Evolutionary conservation across 2,888 invertebrate species (phyloP).

Genomic region (Podotricha telesiphe): DNA sequence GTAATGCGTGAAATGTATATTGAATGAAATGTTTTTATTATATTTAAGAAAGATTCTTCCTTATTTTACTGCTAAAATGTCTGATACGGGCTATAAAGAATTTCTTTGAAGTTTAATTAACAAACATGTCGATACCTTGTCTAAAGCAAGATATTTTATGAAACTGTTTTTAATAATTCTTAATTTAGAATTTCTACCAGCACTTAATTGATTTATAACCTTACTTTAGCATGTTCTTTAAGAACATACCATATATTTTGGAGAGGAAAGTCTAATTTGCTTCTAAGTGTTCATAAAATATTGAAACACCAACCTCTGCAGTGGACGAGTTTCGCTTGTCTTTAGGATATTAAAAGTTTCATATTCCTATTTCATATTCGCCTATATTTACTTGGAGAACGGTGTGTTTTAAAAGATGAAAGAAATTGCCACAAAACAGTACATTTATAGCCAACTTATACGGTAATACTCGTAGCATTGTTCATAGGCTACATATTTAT

Average conservation of each 20-base stretch:
- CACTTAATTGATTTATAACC: slow-evolving; percentile 33
- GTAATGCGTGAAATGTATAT: neutral
- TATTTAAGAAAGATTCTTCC: neutral
- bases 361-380: slow-evolving; percentile 57
- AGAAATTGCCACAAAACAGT: slow-evolving; percentile 35
- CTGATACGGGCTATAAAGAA: neutral
- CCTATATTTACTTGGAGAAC: slow-evolving; percentile 52
- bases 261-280: slow-evolving; percentile 67
- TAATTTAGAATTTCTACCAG: slow-evolving; percentile 32
- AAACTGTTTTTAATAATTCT: slow-evolving; percentile 33
- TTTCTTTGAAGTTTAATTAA: slow-evolving; percentile 15
- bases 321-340: slow-evolving; percentile 62
- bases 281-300: slow-evolving; percentile 74
- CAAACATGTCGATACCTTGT: slow-evolving; percentile 24
- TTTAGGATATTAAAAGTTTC: slow-evolving; percentile 70
- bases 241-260: slow-evolving; percentile 52
- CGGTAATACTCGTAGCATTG: neutral
- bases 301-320: slow-evolving; percentile 62
- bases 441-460: slow-evolving; percentile 4
- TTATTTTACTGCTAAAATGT: slow-evolving; percentile 2
- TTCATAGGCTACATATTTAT: neutral
- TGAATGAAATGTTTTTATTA: neutral
- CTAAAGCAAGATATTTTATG: slow-evolving; percentile 19
- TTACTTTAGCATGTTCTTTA: slow-evolving; percentile 35
- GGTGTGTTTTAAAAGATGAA: slow-evolving; percentile 41